Evolutionary conservation across 2,113 vertebrate genomes (phyloP).

Genomic region (Silurus meridionalis): DNA sequence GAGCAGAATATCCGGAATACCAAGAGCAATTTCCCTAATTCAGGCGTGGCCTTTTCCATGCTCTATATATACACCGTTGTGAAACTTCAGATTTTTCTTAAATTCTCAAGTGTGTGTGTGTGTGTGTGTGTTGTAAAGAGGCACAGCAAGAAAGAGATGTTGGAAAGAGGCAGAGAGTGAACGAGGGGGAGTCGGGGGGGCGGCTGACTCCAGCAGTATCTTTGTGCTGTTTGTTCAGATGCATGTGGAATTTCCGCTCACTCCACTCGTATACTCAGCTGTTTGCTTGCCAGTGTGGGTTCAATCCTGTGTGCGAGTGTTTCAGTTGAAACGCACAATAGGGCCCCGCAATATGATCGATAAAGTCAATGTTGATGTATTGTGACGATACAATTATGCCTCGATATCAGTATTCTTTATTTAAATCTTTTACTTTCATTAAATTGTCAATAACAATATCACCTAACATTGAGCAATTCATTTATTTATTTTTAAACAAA

Average conservation of each 20-base stretch:
- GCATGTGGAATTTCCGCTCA: slow-evolving; percentile 65
- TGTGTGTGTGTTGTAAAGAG: slow-evolving; percentile 5
- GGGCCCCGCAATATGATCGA: not conserved
- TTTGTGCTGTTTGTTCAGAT: slow-evolving; percentile 63
- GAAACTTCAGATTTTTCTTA: not conserved
- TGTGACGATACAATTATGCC: not conserved
- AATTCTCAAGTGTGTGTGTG: slow-evolving; percentile 3
- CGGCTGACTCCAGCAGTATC: slow-evolving; percentile 64
- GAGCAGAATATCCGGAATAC: slow-evolving; percentile 5
- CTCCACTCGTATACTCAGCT: slow-evolving; percentile 59
- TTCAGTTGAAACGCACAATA: not conserved
- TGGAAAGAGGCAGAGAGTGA: not conserved
- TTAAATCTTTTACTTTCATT: not conserved
- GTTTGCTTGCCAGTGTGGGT: slow-evolving; percentile 9
- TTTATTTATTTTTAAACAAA: too few species aligned
- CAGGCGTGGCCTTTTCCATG: slow-evolving; percentile 9
- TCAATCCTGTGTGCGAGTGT: not conserved
- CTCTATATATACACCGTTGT: not conserved
- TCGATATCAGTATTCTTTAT: too few species aligned
- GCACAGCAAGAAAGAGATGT: too few species aligned
- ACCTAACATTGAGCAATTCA: too few species aligned
- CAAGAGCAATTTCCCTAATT: not conserved
- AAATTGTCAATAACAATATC: not conserved
- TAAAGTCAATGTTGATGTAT: not conserved
- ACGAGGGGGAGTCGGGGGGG: not conserved